phyloP scores from a whole-genome alignment of 2,113 vertebrate genomes.

The Paraplagusia blochii region DNA sequence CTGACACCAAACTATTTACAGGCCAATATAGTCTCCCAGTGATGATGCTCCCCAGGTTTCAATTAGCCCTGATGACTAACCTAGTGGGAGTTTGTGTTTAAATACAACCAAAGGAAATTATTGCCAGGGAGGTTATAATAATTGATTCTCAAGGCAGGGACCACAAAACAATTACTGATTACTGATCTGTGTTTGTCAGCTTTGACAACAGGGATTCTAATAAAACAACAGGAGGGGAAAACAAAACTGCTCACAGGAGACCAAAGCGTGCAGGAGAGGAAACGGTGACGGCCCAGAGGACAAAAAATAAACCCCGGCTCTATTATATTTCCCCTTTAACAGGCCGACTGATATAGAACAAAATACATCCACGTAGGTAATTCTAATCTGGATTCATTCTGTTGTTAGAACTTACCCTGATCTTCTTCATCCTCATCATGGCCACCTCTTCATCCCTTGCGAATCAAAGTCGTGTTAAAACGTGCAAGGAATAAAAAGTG shows the following conservation, averaged over 20 bases:
- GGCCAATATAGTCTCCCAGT: conserved; percentile 18
- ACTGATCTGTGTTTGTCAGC: conserved; percentile 69
- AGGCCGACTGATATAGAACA: too few species aligned
- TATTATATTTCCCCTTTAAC: too few species aligned
- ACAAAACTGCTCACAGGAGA: conserved; percentile 45
- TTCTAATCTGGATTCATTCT: too few species aligned
- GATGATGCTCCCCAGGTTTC: conserved; percentile 63
- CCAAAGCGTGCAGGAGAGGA: background rate
- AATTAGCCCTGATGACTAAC: conserved; percentile 76
- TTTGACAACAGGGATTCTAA: conserved; percentile 56
- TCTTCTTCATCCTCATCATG: background rate
- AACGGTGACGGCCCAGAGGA: too few species aligned
- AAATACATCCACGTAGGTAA: too few species aligned
- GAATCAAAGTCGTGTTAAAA: conserved; percentile 32
- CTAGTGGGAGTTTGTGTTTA: conserved; percentile 68
- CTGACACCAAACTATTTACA: conserved; percentile 16
- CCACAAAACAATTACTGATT: conserved; percentile 75
- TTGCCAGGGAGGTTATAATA: conserved; percentile 63
- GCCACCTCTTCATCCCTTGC: conserved; percentile 7
- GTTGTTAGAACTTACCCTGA: too few species aligned
- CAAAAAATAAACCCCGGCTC: too few species aligned
- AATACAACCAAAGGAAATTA: conserved; percentile 60
- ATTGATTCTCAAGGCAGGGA: conserved; percentile 63
- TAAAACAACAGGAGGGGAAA: conserved; percentile 57
- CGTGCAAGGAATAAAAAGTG: conserved; percentile 34